phyloP scores from a whole-genome alignment of 2,888 invertebrate genomes.

The Camponotus fellah region DNA sequence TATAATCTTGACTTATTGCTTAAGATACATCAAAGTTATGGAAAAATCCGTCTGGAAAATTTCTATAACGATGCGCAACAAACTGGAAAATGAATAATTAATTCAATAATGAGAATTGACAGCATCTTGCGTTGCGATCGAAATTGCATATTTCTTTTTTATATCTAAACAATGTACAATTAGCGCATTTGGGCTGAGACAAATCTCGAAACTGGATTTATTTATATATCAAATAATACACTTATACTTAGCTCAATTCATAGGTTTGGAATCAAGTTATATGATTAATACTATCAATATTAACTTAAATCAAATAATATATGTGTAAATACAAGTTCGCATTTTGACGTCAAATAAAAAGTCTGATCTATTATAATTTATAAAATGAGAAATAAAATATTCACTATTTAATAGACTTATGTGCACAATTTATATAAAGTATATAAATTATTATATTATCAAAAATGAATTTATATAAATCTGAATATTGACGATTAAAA shows the following conservation, averaged over 20 bases:
- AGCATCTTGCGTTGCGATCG: neutral
- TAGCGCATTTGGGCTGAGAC: constrained; percentile 50
- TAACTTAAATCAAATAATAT: neutral
- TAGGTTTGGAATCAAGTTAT: neutral
- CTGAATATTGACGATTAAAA: neutral
- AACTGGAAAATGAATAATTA: constrained; percentile 1
- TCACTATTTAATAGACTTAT: too few species aligned
- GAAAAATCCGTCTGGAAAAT: neutral
- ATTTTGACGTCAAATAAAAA: neutral
- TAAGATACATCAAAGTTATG: neutral
- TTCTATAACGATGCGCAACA: neutral
- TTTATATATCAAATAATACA: constrained; percentile 47
- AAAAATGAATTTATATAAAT: constrained; percentile 3
- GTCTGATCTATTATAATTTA: neutral
- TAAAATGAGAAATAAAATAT: neutral
- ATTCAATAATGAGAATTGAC: neutral
- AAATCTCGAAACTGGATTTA: constrained; percentile 38
- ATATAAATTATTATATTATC: neutral
- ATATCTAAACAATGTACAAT: constrained; percentile 61
- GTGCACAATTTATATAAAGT: neutral
- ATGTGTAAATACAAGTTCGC: neutral
- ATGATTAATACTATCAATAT: neutral
- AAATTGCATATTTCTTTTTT: neutral
- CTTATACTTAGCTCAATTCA: neutral
- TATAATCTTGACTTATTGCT: neutral